phyloP scores from a whole-genome alignment of 2,888 invertebrate species.

The Ochropleura plecta region DNA sequence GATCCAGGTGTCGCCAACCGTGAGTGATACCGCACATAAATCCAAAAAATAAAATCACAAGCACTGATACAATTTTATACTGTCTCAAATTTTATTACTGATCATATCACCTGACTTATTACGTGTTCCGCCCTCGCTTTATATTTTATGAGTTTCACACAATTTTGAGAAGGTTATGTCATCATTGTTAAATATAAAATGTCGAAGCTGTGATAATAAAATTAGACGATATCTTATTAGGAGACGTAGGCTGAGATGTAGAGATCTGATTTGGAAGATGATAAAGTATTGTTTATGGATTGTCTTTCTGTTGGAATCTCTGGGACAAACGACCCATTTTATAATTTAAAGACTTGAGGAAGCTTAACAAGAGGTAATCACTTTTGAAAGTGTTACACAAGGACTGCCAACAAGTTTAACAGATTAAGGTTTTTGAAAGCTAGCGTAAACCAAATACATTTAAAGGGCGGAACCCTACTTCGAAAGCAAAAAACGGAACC shows the following conservation, averaged over 20 bases:
- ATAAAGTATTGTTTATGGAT: not conserved
- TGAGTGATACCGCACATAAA: conserved; percentile 32
- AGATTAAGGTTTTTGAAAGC: no score
- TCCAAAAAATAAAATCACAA: conserved; percentile 42
- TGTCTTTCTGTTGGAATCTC: not conserved
- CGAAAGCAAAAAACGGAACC: no score
- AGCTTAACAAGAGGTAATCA: not conserved
- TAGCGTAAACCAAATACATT: no score
- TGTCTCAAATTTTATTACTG: conserved; percentile 66
- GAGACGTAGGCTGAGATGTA: conserved; percentile 11
- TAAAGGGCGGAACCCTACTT: no score
- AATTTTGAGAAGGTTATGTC: conserved; percentile 54
- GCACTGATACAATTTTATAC: conserved; percentile 54
- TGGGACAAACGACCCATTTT: not conserved
- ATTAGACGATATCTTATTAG: conserved; percentile 48
- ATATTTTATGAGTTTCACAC: conserved; percentile 63
- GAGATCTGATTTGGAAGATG: not conserved
- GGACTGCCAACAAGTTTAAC: no score
- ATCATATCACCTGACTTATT: conserved; percentile 64
- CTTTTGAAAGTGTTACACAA: no score
- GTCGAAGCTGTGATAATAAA: conserved; percentile 51
- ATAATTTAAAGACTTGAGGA: not conserved
- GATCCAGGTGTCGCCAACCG: not conserved
- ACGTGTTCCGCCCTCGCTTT: conserved; percentile 51
- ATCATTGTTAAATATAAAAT: conserved; percentile 44